These are phyloP conservation scores for Lophotis ruficrista DNA, from an alignment of 2,113 vertebrate genomes.

Conservation along the genomic window DNA sequence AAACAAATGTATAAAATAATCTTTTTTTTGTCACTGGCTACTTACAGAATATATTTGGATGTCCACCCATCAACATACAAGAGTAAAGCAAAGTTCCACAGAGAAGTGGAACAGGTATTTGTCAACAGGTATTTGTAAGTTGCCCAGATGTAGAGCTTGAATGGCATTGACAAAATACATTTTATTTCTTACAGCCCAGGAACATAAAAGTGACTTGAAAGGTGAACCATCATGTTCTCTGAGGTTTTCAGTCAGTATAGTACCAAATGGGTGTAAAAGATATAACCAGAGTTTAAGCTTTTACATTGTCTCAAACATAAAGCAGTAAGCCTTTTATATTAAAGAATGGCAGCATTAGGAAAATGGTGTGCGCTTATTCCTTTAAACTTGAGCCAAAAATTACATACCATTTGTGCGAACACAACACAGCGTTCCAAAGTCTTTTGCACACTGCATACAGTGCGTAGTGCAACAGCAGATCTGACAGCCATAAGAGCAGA, in stretches of 20 bases:
- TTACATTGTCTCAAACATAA: not conserved
- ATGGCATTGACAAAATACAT: not conserved
- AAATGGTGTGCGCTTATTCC: not conserved
- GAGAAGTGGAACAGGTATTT: slow-evolving; percentile 1
- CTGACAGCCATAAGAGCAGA: not conserved
- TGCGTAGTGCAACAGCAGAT: not conserved
- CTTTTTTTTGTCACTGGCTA: not conserved
- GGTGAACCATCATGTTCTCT: not conserved
- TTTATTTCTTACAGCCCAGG: not conserved
- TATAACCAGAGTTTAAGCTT: not conserved
- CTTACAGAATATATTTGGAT: not conserved
- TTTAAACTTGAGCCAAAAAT: not conserved
- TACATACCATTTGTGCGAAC: not conserved
- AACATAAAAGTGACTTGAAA: not conserved
- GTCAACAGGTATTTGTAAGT: not conserved
- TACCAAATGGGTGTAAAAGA: not conserved
- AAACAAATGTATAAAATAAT: not conserved
- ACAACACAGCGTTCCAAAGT: not conserved
- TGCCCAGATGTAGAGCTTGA: not conserved
- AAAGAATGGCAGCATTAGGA: not conserved
- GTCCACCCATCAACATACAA: not conserved
- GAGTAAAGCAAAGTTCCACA: not conserved
- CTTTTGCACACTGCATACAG: not conserved
- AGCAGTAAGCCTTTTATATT: not conserved
- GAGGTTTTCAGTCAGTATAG: not conserved